Base-by-base conservation (phyloP, 2,797 vertebrate genomes). In the Lagodon rhomboides region DNA sequence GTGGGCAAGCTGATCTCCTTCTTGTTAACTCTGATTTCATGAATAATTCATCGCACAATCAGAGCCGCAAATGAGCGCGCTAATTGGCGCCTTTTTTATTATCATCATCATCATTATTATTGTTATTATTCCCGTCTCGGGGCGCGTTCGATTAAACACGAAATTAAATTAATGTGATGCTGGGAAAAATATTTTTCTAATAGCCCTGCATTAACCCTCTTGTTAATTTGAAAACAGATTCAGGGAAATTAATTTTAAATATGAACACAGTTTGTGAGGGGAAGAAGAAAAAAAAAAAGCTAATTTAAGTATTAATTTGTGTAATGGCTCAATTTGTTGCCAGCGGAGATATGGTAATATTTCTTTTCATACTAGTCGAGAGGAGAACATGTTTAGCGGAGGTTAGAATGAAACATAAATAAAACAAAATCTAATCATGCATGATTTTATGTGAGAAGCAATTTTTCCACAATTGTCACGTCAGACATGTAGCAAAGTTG, bases 21-120 rank as follows among this genome's bases (percentile, higher is more conserved):
- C 86, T 83, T 59, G 64, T 88, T 89, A 70, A 50, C 79, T 70
- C 69, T 88, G 84, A 91, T 91, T 82, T 91, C 85, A 92, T 94
- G 80, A 92, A 95, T 94, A 82, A 94, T 94, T 91, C 63, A 95
- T 91, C 30, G 49, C 72, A 34, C 85, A 80, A 83, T 78, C 85
- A 77, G 73, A 87, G 61, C 66, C 80, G 73, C 73, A 86, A 75
- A 87, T 67, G 73, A 89, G 77, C 66, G 62, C n/a, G 5, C 67
- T 87, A 91, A 93, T 92, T 83, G 78, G 60, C 58, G 70, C 82
- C 64, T 80, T 84, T 86, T 83, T 70, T 77, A 61, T 79, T 25
- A 73, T 63, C 16, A 56, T 76, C 51, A 56, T 76, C 51, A 80
- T 82, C 68, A 80, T 82, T 80, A 85, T 90, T 85, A 79, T 82